Evolutionary conservation across 2,888 invertebrate species (phyloP).

Genomic region (Morpho deidamia): DNA sequence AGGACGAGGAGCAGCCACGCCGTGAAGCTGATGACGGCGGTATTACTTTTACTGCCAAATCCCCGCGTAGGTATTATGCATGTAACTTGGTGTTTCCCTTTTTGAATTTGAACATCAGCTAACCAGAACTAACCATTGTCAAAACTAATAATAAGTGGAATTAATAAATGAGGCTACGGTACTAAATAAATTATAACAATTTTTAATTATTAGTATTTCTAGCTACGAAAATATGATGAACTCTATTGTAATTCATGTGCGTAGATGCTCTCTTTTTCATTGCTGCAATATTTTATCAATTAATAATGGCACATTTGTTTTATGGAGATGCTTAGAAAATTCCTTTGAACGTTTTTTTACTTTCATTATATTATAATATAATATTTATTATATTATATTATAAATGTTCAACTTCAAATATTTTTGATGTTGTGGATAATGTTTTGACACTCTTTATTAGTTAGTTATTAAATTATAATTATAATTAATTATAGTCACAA

Average conservation of each 20-base stretch:
- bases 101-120: slow-evolving; percentile 56
- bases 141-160: too few species aligned
- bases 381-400: too few species aligned
- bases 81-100: slow-evolving; percentile 45
- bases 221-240: too few species aligned
- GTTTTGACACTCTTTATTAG: slow-evolving; percentile 15
- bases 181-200: background rate
- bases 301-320: too few species aligned
- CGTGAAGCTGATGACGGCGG: slow-evolving; percentile 87
- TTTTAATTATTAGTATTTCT: background rate
- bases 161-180: background rate
- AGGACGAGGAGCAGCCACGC: slow-evolving; percentile 75
- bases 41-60: slow-evolving; percentile 93
- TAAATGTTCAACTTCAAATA: slow-evolving; percentile 28
- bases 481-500: slow-evolving; percentile 26
- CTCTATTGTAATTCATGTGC: too few species aligned
- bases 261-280: too few species aligned
- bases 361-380: too few species aligned
- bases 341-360: too few species aligned
- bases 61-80: slow-evolving; percentile 87
- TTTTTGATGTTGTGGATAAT: slow-evolving; percentile 26
- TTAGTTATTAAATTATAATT: background rate
- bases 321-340: too few species aligned
- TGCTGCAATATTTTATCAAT: too few species aligned
- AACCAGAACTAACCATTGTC: too few species aligned